Conservation (phyloP, 53 echinoderm and acorn worm genomes). For the Arbacia lixula region DNA sequence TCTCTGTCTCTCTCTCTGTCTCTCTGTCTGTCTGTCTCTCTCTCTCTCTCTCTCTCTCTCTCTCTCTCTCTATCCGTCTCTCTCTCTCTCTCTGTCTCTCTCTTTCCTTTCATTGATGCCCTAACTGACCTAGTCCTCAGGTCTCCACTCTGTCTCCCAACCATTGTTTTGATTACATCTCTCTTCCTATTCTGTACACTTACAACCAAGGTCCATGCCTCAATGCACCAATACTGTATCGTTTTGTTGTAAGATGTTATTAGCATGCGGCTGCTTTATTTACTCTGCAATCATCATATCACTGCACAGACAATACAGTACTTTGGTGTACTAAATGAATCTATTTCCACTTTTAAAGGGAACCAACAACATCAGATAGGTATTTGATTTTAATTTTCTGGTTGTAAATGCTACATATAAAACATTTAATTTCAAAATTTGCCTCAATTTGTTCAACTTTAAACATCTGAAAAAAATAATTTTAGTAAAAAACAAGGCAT, state of each 20-base stretch:
- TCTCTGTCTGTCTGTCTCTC: background rate
- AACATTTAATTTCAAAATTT: too few species aligned
- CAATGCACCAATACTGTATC: slow-evolving; percentile 14
- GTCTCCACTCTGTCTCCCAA: slow-evolving; percentile 39
- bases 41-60: background rate
- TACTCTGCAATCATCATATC: too few species aligned
- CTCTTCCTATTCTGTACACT: background rate
- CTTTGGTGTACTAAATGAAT: too few species aligned
- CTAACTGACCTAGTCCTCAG: background rate
- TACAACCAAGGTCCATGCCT: slow-evolving; percentile 4
- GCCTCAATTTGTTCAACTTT: too few species aligned
- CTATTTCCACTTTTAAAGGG: too few species aligned
- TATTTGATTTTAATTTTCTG: too few species aligned
- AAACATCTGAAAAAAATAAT: too few species aligned
- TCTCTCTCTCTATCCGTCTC: slow-evolving; percentile 2
- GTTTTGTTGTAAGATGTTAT: slow-evolving; percentile 14
- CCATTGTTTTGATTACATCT: background rate
- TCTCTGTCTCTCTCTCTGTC: background rate
- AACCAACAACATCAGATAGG: too few species aligned
- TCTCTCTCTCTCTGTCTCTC: background rate
- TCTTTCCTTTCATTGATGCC: background rate
- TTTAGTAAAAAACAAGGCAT: too few species aligned
- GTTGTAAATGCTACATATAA: too few species aligned
- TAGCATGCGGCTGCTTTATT: slow-evolving; percentile 25
- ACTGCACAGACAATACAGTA: too few species aligned